phyloP scores from a whole-genome alignment of 2,797 vertebrate genomes.

The Nothura maculosa region DNA sequence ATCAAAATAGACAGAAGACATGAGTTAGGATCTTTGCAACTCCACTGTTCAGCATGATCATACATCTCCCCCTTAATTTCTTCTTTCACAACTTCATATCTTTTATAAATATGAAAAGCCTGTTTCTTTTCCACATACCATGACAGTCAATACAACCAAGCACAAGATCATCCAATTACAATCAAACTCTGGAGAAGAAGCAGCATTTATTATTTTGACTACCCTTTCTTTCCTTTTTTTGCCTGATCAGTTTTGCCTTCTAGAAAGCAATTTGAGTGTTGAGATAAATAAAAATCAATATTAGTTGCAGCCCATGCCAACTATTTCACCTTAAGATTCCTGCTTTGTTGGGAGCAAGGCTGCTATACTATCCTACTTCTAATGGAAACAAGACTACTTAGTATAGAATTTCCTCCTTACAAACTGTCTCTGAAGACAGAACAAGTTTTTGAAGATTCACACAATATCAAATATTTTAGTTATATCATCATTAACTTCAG shows the following conservation, averaged over 20 bases:
- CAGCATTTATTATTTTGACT: not conserved
- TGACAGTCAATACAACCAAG: not conserved
- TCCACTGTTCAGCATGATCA: not conserved
- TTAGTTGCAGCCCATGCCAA: not conserved
- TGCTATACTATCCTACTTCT: not conserved
- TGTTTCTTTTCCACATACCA: not conserved
- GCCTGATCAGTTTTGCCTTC: not conserved
- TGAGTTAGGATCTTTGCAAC: not conserved
- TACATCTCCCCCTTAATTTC: not conserved
- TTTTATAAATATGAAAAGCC: not conserved
- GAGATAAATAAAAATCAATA: not conserved
- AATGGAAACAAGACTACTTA: not conserved
- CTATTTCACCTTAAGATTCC: not conserved
- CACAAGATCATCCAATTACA: not conserved
- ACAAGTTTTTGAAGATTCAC: not conserved
- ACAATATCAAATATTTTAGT: not conserved
- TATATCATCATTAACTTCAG: not conserved
- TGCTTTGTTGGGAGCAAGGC: not conserved
- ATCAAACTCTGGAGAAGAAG: not conserved
- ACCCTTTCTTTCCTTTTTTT: not conserved
- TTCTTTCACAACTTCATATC: not conserved
- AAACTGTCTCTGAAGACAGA: not conserved
- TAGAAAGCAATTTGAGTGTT: not conserved
- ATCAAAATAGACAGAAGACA: not conserved
- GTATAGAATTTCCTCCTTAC: not conserved